A percentile compares a stretch with the other conserved stretches of the same genome.
Conservation (phyloP, 2,888 invertebrate genomes). For the Drosophila greeni region DNA sequence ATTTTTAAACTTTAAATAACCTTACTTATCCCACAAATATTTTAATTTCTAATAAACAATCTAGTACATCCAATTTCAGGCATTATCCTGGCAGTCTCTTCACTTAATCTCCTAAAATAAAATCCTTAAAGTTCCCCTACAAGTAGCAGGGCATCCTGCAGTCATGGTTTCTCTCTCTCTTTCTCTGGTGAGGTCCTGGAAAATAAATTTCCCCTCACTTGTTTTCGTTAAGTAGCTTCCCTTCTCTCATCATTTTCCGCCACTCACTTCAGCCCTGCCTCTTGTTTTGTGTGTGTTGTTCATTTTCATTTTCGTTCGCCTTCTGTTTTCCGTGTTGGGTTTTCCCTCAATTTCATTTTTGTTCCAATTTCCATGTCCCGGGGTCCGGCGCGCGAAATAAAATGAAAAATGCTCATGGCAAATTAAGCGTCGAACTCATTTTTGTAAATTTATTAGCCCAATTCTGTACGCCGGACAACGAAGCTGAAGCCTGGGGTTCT, state of each 20-base stretch:
- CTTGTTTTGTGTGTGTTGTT: conserved; percentile 37
- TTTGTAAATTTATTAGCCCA: conserved; percentile 70
- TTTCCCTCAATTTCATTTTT: conserved; percentile 35
- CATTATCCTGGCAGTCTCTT: not conserved
- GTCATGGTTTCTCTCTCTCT: conserved; percentile 14
- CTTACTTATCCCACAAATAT: not conserved
- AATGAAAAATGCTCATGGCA: conserved; percentile 72
- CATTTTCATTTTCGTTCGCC: conserved; percentile 44
- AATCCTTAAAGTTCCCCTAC: not conserved
- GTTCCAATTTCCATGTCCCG: conserved; percentile 27
- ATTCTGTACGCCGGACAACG: conserved; percentile 48
- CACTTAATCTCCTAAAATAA: not conserved
- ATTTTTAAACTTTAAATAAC: not conserved
- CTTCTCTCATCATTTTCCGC: conserved; percentile 1
- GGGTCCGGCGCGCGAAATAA: conserved; percentile 52
- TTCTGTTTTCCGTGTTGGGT: conserved; percentile 33
- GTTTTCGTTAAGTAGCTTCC: conserved; percentile 41
- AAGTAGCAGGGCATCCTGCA: conserved; percentile 20
- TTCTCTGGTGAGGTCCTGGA: conserved; percentile 21
- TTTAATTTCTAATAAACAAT: not conserved
- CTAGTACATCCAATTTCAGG: too few relatives aligned
- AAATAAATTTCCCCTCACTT: conserved; percentile 41
- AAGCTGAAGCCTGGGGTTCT: conserved; percentile 13
- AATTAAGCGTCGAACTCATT: conserved; percentile 73
- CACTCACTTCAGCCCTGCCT: conserved; percentile 30